Evolutionary conservation across 2,888 invertebrate species (phyloP), one percentile per base, ranked within the genome.

Genomic region (Andricus quercusramuli): DNA sequence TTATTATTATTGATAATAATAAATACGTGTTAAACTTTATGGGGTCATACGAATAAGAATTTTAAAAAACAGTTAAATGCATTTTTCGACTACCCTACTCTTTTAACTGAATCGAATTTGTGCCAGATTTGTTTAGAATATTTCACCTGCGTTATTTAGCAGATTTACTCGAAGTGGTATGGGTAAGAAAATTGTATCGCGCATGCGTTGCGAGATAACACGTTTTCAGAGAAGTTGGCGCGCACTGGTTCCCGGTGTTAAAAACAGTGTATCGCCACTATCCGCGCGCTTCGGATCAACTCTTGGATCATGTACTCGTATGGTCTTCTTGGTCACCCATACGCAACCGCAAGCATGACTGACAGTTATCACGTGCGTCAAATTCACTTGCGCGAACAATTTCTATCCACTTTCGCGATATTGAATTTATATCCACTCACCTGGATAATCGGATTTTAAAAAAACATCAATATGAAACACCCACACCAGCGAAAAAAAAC

Each of bases 221-320:
- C 74, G 74, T 74, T 74, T 74, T 74, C 32, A 74, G 74, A 51
- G 32, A 74, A 74, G 56, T 74, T 74, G 74, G 74, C 74, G 74
- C n/a, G 74, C 74, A 74, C 25, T 74, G n/a, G 56, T 56, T 56
- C 56, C 74, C 74, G 56, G 56, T n/a, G 56, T 56, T 74, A 59
- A 74, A 74, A 74, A 74, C 74, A 74, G 74, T 74, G 74, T 79
- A 79, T 67, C 81, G 84, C 82, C 78, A 82, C 78, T 80, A 80
- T 82, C 81, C 78, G 84, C 76, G 84, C 84, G 82, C 78, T 78
- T 78, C 84, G 84, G 81, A 83, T 78, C 79, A 77, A 82, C 51
- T 80, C 51, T 77, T 29, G 22, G 41, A 37, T 66, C 64, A 68
- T 47, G 78, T 77, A 78, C 65, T 64, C 74, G 80, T 78, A 67